A percentile compares a stretch with the other conserved stretches of the same genome.
Evolutionary conservation across 2,888 invertebrate genomes (phyloP).

Genomic region (Perdita meconis): DNA sequence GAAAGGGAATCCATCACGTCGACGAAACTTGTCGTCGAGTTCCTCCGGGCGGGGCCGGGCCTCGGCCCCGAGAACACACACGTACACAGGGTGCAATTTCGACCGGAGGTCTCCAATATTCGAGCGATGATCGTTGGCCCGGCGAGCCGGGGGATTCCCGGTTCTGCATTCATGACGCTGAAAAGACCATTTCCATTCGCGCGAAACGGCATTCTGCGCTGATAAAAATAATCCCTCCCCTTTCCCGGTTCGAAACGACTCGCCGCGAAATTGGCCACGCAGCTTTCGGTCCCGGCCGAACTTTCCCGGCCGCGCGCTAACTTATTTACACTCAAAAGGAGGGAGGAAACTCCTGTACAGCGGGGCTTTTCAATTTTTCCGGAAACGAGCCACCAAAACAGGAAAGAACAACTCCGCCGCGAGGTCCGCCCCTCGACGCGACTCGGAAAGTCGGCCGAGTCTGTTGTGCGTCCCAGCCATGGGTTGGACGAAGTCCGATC

Average conservation of each 20-base stretch:
- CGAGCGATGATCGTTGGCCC: constrained; percentile 35
- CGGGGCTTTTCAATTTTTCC: constrained; percentile 21
- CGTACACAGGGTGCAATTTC: constrained; percentile 22
- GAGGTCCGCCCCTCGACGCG: neutral
- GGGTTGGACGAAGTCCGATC: neutral
- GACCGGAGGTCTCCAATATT: constrained; percentile 43
- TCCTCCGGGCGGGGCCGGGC: constrained; percentile 16
- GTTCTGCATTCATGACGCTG: constrained; percentile 32
- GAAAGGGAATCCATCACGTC: constrained; percentile 41
- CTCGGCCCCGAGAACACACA: constrained; percentile 13
- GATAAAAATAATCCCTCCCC: constrained; percentile 33
- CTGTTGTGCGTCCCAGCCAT: neutral
- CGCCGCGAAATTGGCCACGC: constrained; percentile 26
- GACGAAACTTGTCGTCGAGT: constrained; percentile 1
- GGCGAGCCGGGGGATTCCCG: constrained; percentile 10
- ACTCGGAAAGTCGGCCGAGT: neutral
- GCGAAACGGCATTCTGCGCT: constrained; percentile 24
- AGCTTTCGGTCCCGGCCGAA: neutral
- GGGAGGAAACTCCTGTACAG: neutral
- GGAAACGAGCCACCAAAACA: constrained; percentile 18
- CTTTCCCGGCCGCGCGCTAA: constrained; percentile 8
- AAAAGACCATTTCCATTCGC: constrained; percentile 23
- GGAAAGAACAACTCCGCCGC: constrained; percentile 5
- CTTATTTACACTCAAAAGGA: constrained; percentile 8
- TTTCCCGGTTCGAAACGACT: constrained; percentile 8